phyloP scores from a whole-genome alignment of 2,113 vertebrate species.

The Pristiophorus japonicus region DNA sequence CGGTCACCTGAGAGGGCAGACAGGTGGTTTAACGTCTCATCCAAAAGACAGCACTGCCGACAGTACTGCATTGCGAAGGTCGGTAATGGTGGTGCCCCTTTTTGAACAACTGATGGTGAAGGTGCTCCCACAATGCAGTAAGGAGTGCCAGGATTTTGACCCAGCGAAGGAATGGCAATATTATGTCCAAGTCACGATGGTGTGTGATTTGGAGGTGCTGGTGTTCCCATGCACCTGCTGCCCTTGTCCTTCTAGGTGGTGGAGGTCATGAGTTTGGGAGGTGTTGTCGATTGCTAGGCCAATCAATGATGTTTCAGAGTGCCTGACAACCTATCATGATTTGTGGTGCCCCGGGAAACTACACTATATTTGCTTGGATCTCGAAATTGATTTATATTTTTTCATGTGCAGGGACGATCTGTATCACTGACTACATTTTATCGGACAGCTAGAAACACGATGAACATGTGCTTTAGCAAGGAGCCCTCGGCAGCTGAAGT shows the following conservation, averaged over 20 bases:
- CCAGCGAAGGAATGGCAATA: not conserved
- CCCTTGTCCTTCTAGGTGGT: not conserved
- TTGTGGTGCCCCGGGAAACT: not conserved
- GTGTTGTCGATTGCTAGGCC: not conserved
- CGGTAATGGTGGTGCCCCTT: not conserved
- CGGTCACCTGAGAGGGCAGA: not conserved
- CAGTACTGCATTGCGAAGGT: not conserved
- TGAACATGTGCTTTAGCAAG: slow-evolving; percentile 98
- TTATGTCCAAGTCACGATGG: not conserved
- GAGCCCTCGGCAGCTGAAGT: slow-evolving; percentile 89
- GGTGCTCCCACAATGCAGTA: not conserved
- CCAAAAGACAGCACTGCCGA: not conserved
- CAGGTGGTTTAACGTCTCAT: not conserved
- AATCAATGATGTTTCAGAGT: not conserved
- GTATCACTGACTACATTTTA: slow-evolving; percentile 98
- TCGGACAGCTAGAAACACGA: slow-evolving; percentile 94
- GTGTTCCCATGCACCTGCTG: not conserved
- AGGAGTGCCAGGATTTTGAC: not conserved
- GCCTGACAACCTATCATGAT: not conserved
- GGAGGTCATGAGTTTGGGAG: not conserved
- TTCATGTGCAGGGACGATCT: slow-evolving; percentile 82
- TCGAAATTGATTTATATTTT: slow-evolving; percentile 15
- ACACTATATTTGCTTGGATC: not conserved
- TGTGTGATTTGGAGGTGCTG: not conserved
- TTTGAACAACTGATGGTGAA: not conserved